Evolutionary conservation across 2,888 invertebrate genomes (phyloP), one percentile per base, ranked within the genome.

Genomic region (Serrognathus titanus): DNA sequence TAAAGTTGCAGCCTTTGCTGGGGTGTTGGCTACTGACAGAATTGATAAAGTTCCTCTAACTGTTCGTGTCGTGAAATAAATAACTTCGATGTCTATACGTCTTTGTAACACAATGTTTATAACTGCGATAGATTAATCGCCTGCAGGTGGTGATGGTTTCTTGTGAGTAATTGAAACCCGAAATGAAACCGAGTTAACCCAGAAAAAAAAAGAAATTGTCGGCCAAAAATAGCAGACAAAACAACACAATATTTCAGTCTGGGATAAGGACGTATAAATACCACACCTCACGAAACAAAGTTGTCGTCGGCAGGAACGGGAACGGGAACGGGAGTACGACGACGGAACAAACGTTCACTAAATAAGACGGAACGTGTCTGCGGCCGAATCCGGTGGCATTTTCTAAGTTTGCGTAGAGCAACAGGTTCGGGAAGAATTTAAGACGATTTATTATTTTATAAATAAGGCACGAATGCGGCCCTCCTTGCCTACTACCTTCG

Each of bases 1-100:
- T 59, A 62, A 62, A 59, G 57, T 62, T 62, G n/a, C n/a, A n/a
- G n/a, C n/a, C n/a, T n/a, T n/a, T n/a, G 61, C 59, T 51, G 52
- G 61, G 59, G 61, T 57, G 57, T 51, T 59, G 20, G 55, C 55
- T 53, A 56, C 53, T 55, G 57, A 59, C 59, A 59, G 59, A 59
- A 62, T 59, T 62, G 61, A 62, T 58, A 62, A 62, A 62, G 61
- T 62, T 62, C 58, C 60, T 48, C 50, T 51, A 58, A 58, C 49
- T 58, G 57, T 50, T 53, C 16, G 16, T 43, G n/a, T 45, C 11
- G 47, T 40, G 38, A 24, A 53, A 53, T 47, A 53, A 53, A 53
- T 47, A 53, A 24, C 38, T 35, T 39, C 38, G 35, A 39, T 20
- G 52, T 53, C 36, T 3, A 20, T 20, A 20, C 3, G 4, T 20